Evolutionary conservation across 2,888 invertebrate genomes (phyloP).

Genomic region (Caenorhabditis uteleia): DNA sequence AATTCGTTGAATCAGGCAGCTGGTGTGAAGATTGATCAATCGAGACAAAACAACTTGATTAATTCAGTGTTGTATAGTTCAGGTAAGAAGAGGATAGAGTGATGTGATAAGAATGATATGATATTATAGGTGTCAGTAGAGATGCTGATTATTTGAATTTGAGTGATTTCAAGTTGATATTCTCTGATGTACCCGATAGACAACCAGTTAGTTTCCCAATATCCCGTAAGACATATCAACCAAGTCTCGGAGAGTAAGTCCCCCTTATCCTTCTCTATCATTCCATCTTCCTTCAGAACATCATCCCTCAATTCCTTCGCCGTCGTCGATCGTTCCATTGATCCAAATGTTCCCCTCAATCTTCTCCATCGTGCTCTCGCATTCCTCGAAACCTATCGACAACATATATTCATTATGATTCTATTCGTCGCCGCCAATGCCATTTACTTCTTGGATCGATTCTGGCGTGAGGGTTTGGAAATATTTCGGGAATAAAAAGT

Average conservation of each 20-base stretch:
- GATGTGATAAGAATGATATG: background rate
- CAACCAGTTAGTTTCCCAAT: conserved; percentile 63
- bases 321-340: conserved; percentile 37
- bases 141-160: conserved; percentile 46
- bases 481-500: background rate
- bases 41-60: conserved; percentile 46
- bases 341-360: conserved; percentile 11
- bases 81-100: conserved; percentile 10
- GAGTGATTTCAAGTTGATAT: conserved; percentile 66
- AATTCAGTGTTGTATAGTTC: conserved; percentile 42
- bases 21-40: conserved; percentile 61
- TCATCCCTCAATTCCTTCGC: conserved; percentile 68
- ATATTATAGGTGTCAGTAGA: background rate
- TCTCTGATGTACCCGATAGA: conserved; percentile 56
- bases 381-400: conserved; percentile 88
- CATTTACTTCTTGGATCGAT: conserved; percentile 89
- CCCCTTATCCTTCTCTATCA: background rate
- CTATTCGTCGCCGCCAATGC: conserved; percentile 92
- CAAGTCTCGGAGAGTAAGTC: conserved; percentile 57
- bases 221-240: conserved; percentile 23
- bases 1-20: conserved; percentile 65
- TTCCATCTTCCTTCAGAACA: conserved; percentile 44
- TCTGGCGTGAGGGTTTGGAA: conserved; percentile 79
- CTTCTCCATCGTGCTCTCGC: conserved; percentile 73
- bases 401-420: conserved; percentile 92